Conservation (phyloP, 2,113 vertebrate species). For the Pitta sordida region DNA sequence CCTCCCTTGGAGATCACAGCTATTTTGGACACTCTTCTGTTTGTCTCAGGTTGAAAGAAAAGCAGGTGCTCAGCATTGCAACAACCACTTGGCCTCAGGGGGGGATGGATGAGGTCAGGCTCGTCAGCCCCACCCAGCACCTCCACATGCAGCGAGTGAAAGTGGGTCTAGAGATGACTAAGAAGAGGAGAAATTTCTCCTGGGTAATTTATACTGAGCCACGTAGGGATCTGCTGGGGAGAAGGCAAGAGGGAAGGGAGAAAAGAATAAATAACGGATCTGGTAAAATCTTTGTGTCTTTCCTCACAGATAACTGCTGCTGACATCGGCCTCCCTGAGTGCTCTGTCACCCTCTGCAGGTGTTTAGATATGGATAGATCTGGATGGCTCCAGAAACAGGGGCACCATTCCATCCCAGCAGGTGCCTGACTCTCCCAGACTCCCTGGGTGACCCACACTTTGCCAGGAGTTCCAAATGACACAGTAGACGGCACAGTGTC, state of each 20-base stretch:
- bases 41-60: background rate
- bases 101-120: background rate
- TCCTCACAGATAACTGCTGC: background rate
- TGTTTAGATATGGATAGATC: background rate
- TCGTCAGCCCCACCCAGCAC: background rate
- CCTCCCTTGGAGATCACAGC: background rate
- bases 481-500: background rate
- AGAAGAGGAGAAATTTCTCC: background rate
- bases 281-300: background rate
- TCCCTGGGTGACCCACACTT: background rate
- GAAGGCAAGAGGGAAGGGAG: background rate
- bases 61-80: background rate
- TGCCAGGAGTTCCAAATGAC: background rate
- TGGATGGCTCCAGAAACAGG: background rate
- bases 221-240: background rate
- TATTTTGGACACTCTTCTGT: background rate
- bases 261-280: background rate
- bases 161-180: background rate
- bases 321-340: background rate
- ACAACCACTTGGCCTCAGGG: background rate
- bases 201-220: background rate
- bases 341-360: background rate
- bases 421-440: rapidly evolving
- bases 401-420: background rate
- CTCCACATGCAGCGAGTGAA: background rate